Percentiles rank a stretch among this genome's conserved stretches.
Evolutionary conservation across 2,888 invertebrate species (phyloP).

Genomic region (Dexiosoma caninum): DNA sequence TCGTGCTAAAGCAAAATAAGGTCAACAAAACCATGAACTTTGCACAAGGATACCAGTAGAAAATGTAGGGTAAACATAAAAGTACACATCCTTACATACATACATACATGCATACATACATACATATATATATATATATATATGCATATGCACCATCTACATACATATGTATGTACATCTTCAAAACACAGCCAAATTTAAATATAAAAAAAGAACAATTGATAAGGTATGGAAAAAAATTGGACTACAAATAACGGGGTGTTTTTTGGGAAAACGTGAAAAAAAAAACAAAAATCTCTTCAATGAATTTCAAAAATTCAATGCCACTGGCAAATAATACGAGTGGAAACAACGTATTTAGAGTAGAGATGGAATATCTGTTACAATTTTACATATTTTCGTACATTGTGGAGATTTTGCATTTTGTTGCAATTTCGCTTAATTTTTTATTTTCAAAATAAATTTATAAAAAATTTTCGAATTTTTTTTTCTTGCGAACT

Average conservation of each 20-base stretch:
- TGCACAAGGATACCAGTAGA: constrained; percentile 61
- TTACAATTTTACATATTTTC: background rate
- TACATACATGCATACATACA: background rate
- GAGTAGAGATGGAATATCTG: background rate
- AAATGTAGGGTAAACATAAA: constrained; percentile 56
- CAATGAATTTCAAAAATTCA: constrained; percentile 10
- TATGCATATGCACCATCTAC: no score
- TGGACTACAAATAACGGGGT: background rate
- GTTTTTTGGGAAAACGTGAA: background rate
- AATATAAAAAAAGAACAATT: background rate
- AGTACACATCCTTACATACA: background rate
- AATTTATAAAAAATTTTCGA: no score
- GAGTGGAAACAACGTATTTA: background rate
- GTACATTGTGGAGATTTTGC: background rate
- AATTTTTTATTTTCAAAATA: no score
- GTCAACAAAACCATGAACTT: constrained; percentile 62
- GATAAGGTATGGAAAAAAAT: background rate
- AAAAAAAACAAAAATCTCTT: background rate
- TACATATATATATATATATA: no score
- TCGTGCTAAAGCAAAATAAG: constrained; percentile 44
- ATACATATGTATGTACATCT: no score
- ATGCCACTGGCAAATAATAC: background rate
- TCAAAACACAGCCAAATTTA: no score
- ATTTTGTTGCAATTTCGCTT: no score
- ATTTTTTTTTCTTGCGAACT: no score